Conservation (phyloP, 2,113 vertebrate genomes). For the Phrynosoma platyrhinos region DNA sequence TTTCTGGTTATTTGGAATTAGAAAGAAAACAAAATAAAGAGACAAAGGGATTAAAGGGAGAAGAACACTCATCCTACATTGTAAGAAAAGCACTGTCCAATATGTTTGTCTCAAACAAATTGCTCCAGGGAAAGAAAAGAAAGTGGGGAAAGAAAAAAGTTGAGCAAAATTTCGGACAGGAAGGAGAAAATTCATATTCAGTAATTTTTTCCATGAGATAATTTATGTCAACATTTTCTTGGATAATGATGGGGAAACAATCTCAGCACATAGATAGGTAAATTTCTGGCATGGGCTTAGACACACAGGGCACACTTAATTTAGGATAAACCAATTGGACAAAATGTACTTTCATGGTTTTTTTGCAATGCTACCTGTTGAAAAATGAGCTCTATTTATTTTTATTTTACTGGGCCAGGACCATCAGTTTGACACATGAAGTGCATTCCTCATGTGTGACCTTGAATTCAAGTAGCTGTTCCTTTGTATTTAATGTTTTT, state of each 20-base stretch:
- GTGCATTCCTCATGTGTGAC: neutral
- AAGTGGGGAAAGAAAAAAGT: neutral
- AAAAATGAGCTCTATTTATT: conserved; percentile 11
- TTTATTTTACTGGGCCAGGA: conserved; percentile 8
- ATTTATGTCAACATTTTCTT: neutral
- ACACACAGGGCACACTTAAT: neutral
- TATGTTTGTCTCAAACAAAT: neutral
- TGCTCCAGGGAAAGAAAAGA: neutral
- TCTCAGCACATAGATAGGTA: neutral
- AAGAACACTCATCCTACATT: neutral
- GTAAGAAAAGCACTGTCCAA: neutral
- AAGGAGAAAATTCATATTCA: neutral
- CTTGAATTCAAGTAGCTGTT: conserved; percentile 1
- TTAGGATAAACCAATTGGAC: neutral
- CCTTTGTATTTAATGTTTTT: neutral
- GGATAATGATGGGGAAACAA: neutral
- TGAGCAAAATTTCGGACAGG: neutral
- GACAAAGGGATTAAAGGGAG: neutral
- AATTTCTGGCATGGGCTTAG: neutral
- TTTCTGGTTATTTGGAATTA: neutral
- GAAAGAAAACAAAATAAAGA: neutral
- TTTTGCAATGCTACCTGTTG: neutral
- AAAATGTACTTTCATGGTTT: neutral
- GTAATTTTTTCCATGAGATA: neutral
- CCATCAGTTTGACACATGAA: neutral